Evolutionary conservation across 1,140 invertebrate genomes (phyloP).

Genomic region (Zaprionus ghesquierei): DNA sequence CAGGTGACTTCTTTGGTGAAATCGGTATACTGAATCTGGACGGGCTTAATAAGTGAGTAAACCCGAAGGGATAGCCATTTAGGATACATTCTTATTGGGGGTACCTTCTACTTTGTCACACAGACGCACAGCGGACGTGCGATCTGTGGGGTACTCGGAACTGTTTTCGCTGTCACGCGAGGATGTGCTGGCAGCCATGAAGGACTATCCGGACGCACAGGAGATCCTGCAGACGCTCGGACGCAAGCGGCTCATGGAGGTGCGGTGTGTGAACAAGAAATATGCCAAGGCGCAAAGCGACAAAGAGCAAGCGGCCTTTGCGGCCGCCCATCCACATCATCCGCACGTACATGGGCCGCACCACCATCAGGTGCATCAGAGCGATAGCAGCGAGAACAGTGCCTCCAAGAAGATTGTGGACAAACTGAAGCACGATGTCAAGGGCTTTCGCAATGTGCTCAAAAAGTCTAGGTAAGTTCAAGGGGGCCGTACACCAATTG

Average conservation of each 20-base stretch:
- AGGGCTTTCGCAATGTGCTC: slow-evolving; percentile 88
- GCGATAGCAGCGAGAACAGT: slow-evolving; percentile 86
- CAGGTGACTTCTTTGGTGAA: slow-evolving; percentile 98
- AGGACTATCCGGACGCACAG: slow-evolving; percentile 98
- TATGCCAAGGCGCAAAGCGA: slow-evolving; percentile 73
- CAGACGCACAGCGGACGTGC: slow-evolving; percentile 96
- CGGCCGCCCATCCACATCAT: slow-evolving; percentile 60
- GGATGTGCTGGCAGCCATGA: slow-evolving; percentile 96
- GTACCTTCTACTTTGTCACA: background rate
- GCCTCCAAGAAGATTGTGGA: slow-evolving; percentile 90
- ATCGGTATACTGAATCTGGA: slow-evolving; percentile 98
- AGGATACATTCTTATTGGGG: background rate
- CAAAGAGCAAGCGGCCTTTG: slow-evolving; percentile 63
- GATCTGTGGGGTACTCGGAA: slow-evolving; percentile 97
- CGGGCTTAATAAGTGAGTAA: slow-evolving; percentile 94
- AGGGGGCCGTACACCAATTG: background rate
- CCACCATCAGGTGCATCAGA: slow-evolving; percentile 83
- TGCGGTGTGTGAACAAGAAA: slow-evolving; percentile 83
- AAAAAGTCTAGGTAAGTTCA: slow-evolving; percentile 84
- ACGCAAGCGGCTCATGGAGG: slow-evolving; percentile 94
- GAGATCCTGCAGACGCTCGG: slow-evolving; percentile 95
- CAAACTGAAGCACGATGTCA: slow-evolving; percentile 91
- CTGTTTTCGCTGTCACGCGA: slow-evolving; percentile 97
- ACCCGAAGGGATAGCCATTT: background rate
- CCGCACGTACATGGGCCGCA: slow-evolving; percentile 69